Conservation (phyloP, 2,797 vertebrate species). For the Urocyon cinereoargenteus region DNA sequence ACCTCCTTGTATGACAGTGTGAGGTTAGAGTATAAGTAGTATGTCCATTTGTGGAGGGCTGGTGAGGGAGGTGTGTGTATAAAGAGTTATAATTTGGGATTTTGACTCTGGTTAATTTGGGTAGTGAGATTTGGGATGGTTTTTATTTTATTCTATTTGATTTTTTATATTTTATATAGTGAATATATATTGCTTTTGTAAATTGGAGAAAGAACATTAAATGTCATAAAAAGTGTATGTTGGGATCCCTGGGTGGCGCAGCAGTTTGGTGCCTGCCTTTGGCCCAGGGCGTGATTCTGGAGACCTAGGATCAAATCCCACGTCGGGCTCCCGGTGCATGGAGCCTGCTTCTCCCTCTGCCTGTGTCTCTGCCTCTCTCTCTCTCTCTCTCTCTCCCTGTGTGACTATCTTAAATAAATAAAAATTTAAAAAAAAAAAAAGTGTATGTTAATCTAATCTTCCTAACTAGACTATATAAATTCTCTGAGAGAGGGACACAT, state of each 20-base stretch:
- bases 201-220: background rate
- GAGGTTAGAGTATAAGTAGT: background rate
- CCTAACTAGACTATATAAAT: background rate
- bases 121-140: background rate
- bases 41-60: background rate
- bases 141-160: slow-evolving; percentile 20
- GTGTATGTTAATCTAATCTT: background rate
- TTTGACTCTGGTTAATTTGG: background rate
- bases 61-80: too few species aligned
- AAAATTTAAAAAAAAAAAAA: too few species aligned
- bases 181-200: slow-evolving; percentile 28
- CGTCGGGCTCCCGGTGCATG: too few species aligned
- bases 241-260: too few species aligned
- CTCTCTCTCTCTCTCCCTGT: too few species aligned
- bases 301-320: too few species aligned
- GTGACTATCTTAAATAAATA: too few species aligned
- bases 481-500: background rate
- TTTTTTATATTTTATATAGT: slow-evolving; percentile 14
- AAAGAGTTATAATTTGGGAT: background rate
- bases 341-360: too few species aligned
- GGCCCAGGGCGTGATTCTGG: too few species aligned
- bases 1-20: background rate
- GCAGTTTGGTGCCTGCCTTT: too few species aligned
- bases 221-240: slow-evolving; percentile 3
- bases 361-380: too few species aligned